Evolutionary conservation across 2,888 invertebrate genomes (phyloP).

Genomic region (Sarcophaga caerulescens): DNA sequence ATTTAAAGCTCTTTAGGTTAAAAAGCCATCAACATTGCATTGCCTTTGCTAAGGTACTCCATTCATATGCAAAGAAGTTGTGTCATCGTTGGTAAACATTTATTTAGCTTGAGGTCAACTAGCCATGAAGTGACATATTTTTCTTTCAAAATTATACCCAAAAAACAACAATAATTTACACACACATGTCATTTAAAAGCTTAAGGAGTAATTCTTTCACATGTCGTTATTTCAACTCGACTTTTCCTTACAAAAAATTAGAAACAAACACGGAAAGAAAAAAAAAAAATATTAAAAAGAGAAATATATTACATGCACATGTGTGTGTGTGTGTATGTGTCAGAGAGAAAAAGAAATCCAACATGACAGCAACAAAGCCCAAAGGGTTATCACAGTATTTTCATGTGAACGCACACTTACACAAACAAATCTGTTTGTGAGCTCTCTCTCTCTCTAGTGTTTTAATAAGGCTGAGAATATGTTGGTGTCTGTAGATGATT

Average conservation of each 20-base stretch:
- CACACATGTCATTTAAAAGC: not conserved
- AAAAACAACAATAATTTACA: not conserved
- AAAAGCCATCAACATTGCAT: too few relatives aligned
- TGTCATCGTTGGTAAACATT: not conserved
- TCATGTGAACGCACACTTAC: not conserved
- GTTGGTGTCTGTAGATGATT: not conserved
- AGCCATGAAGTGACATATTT: not conserved
- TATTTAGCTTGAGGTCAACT: conserved; percentile 19
- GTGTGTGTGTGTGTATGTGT: not conserved
- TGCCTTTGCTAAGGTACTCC: not conserved
- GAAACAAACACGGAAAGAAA: not conserved
- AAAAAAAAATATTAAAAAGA: not conserved
- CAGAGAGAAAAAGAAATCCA: not conserved
- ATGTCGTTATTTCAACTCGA: not conserved
- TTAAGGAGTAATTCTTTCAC: not conserved
- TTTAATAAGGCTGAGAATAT: not conserved
- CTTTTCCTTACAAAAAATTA: not conserved
- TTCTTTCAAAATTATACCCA: not conserved
- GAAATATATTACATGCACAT: conserved; percentile 7
- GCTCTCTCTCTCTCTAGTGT: not conserved
- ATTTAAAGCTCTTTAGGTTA: too few relatives aligned
- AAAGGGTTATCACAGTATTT: conserved; percentile 18
- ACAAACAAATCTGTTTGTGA: not conserved
- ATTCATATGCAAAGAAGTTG: not conserved
- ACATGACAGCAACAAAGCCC: conserved; percentile 14